A percentile compares a stretch with the other conserved stretches of the same genome.
Evolutionary conservation across 1,140 invertebrate genomes (phyloP).

Genomic region (Drosophila nasuta): DNA sequence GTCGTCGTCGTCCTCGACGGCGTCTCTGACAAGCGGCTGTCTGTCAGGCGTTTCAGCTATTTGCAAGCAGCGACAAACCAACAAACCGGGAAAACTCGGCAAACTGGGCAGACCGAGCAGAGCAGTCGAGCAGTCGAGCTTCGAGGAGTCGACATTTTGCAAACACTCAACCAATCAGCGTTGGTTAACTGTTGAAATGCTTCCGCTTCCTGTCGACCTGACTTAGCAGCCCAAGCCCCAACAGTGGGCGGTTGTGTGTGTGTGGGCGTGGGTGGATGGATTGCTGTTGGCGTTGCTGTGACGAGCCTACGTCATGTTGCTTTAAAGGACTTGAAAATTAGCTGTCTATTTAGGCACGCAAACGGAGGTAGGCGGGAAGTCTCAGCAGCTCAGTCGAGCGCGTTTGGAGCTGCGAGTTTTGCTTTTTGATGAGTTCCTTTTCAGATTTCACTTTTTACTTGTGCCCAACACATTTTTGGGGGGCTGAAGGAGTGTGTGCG

Average conservation of each 20-base stretch:
- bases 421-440: slow-evolving; percentile 60
- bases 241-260: neutral
- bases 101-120: neutral
- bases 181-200: slow-evolving; percentile 81
- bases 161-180: slow-evolving; percentile 82
- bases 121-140: neutral
- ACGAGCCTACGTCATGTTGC: slow-evolving; percentile 72
- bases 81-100: slow-evolving; percentile 1
- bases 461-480: neutral
- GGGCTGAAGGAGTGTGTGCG: slow-evolving; percentile 46
- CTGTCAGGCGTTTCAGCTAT: slow-evolving; percentile 41
- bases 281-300: slow-evolving; percentile 21
- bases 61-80: slow-evolving; percentile 14
- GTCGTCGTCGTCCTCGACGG: slow-evolving; percentile 22
- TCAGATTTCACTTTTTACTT: slow-evolving; percentile 43
- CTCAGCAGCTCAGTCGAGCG: neutral
- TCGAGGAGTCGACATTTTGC: slow-evolving; percentile 58
- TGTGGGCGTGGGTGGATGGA: neutral
- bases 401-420: slow-evolving; percentile 12
- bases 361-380: neutral
- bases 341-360: slow-evolving; percentile 80
- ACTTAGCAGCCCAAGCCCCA: slow-evolving; percentile 40
- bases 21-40: slow-evolving; percentile 40
- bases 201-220: slow-evolving; percentile 69
- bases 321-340: slow-evolving; percentile 79